Conservation (phyloP, 1,140 invertebrate genomes). For the Heliconius congener region DNA sequence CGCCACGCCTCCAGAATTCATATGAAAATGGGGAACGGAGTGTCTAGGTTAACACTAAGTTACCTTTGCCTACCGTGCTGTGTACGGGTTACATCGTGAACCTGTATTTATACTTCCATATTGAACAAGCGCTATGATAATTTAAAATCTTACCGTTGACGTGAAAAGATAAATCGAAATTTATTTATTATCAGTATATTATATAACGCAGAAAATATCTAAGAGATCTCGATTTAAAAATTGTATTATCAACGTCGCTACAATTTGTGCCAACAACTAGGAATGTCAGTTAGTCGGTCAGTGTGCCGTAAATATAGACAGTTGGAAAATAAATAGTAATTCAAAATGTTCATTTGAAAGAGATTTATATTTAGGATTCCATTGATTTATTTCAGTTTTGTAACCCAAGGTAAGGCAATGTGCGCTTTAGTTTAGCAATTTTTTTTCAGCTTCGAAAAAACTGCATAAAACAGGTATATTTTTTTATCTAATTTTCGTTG, state of each 20-base stretch:
- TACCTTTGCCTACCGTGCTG: too few relatives aligned
- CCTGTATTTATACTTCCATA: too few relatives aligned
- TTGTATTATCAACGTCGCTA: slow-evolving; percentile 38
- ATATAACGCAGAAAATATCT: slow-evolving; percentile 32
- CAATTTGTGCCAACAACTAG: slow-evolving; percentile 39
- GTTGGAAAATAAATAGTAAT: slow-evolving; percentile 35
- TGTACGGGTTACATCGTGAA: too few relatives aligned
- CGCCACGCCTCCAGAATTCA: too few relatives aligned
- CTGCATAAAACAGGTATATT: too few relatives aligned
- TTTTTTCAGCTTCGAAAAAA: too few relatives aligned
- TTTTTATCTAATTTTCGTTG: too few relatives aligned
- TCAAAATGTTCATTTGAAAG: slow-evolving; percentile 25
- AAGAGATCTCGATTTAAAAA: slow-evolving; percentile 31
- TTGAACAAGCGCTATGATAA: slow-evolving; percentile 16
- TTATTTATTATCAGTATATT: slow-evolving; percentile 32
- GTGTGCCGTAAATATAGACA: slow-evolving; percentile 47
- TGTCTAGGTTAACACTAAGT: too few relatives aligned
- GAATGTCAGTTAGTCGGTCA: slow-evolving; percentile 50
- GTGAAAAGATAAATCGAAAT: slow-evolving; percentile 18
- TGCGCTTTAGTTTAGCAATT: slow-evolving; percentile 8
- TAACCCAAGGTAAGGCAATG: slow-evolving; percentile 16
- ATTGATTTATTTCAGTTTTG: slow-evolving; percentile 23
- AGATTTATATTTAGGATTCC: slow-evolving; percentile 25
- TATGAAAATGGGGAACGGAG: too few relatives aligned
- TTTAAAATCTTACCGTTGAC: slow-evolving; percentile 4